Evolutionary conservation across 2,888 invertebrate genomes (phyloP), one percentile per base, ranked within the genome.

Genomic region (Orthosia gracilis): DNA sequence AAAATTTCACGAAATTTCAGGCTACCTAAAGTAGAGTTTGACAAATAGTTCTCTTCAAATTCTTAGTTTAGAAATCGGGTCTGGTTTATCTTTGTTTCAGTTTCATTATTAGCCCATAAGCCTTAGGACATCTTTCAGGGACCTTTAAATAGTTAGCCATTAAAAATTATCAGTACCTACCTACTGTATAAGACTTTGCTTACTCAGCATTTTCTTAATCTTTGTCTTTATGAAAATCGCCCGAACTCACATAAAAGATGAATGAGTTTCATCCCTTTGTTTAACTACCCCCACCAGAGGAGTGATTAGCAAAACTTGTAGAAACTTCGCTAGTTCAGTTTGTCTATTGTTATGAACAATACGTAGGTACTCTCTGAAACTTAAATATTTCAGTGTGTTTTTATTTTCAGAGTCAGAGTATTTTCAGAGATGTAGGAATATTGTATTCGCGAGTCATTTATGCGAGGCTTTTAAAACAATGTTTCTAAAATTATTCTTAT

Each of bases 231-330:
- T 72, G 79, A 83, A 70, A 49, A 74, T 63, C 54, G 58, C 49
- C n/a, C 3, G 11, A 83, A 74, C 57, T 61, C 57, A 68, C 58
- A 78, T 77, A 78, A 76, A 78, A 61, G 69, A 76, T 71, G 66
- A 85, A 85, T 77, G 65, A 72, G 62, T n/a, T 55, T 54, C 64
- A 71, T 65, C 76, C 81, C 78, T 72, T 84, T 84, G 78, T 86
- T 62, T 64, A 18, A 59, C 26, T 9, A 73, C 52, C 70, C 57
- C 23, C 64, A n/a, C 77, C 70, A 23, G n/a, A 15, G 47, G 50
- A 57, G 54, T 86, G 84, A 86, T 85, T 84, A 86, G 58, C 59
- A 50, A 75, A 84, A 77, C 54, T 76, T 84, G 45, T 66, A n/a
- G 23, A 70, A 84, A 69, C 69, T 80, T 65, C 0, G 54, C 52